phyloP scores from a whole-genome alignment of 2,797 vertebrate species.

The Dermochelys coriacea region DNA sequence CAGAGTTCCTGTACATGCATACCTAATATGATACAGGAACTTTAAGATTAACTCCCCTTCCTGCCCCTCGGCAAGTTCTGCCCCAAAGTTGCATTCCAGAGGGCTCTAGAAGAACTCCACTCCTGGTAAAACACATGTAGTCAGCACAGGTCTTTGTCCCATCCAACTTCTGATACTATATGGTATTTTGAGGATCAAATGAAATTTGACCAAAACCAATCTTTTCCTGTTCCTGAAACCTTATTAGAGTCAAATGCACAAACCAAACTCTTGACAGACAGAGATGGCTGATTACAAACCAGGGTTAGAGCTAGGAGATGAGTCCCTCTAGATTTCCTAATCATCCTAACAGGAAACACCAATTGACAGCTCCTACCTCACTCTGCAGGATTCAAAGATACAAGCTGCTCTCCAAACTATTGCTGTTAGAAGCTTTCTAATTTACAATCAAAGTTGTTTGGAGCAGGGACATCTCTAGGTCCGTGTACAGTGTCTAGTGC shows the following conservation, averaged over 20 bases:
- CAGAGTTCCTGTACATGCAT: fast-evolving
- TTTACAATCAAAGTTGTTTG: background rate
- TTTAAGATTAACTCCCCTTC: background rate
- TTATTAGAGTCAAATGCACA: background rate
- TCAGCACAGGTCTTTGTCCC: fast-evolving
- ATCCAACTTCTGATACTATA: background rate
- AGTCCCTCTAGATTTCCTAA: background rate
- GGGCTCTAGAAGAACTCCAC: background rate
- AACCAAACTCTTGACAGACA: background rate
- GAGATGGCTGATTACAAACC: background rate
- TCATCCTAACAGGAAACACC: background rate
- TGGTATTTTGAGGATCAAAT: background rate
- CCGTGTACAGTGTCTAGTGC: background rate
- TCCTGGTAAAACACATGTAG: background rate
- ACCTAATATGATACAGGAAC: fast-evolving
- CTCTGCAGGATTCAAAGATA: background rate
- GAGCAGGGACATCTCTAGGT: background rate
- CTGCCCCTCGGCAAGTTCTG: background rate
- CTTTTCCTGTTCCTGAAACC: background rate
- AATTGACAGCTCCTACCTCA: background rate
- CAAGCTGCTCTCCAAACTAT: background rate
- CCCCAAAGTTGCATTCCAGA: background rate
- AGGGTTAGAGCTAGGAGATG: background rate
- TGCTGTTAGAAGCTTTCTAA: background rate
- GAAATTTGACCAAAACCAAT: background rate